Conservation (phyloP, 2,888 invertebrate genomes). For the Podotricha telesiphe region DNA sequence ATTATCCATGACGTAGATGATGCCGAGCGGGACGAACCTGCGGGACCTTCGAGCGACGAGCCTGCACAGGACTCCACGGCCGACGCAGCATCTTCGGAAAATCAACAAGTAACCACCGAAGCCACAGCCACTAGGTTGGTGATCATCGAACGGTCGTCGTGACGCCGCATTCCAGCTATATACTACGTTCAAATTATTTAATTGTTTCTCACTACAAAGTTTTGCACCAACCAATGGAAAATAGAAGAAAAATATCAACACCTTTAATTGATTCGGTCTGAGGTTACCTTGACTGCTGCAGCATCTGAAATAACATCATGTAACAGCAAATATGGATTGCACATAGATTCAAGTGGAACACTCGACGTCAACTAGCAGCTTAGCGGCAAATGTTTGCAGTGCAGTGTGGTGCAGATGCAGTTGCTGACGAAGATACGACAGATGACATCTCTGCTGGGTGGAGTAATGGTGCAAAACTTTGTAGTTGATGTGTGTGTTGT, state of each 20-base stretch:
- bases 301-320: not conserved
- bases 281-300: not conserved
- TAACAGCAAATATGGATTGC: not conserved
- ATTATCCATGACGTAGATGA: slow-evolving; percentile 77
- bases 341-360: slow-evolving; percentile 2
- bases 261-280: not conserved
- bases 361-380: not conserved
- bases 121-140: slow-evolving; percentile 81
- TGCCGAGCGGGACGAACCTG: slow-evolving; percentile 61
- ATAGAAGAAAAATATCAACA: slow-evolving; percentile 12
- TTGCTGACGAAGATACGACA: not conserved
- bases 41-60: slow-evolving; percentile 60
- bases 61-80: slow-evolving; percentile 57
- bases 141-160: slow-evolving; percentile 73
- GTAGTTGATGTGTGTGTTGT: slow-evolving; percentile 64
- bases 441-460: slow-evolving; percentile 43
- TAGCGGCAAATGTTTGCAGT: not conserved
- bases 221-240: slow-evolving; percentile 67
- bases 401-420: not conserved
- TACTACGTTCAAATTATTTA: slow-evolving; percentile 58
- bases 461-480: slow-evolving; percentile 83
- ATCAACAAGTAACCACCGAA: slow-evolving; percentile 72
- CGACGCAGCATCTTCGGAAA: slow-evolving; percentile 61
- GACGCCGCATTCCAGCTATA: slow-evolving; percentile 71
- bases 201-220: slow-evolving; percentile 79